A percentile compares a stretch with the other conserved stretches of the same genome.
phyloP scores from a whole-genome alignment of 2,888 invertebrate genomes.

The Drosophila dives region DNA sequence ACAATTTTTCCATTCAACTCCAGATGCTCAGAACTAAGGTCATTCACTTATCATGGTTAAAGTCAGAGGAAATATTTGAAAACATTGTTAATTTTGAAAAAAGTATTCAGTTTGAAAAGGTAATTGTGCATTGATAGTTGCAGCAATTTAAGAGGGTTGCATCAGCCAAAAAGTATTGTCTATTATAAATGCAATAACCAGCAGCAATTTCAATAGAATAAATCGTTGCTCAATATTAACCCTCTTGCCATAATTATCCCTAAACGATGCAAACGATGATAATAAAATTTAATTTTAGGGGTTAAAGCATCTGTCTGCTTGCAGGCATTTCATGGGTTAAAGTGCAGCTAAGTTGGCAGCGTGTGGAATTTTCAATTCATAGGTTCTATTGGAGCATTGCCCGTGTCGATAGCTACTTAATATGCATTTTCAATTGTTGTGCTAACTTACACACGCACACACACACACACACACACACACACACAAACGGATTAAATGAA shows the following conservation, averaged over 20 bases:
- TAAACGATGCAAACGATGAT: slow-evolving; percentile 20
- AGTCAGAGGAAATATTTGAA: neutral
- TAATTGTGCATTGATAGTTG: neutral
- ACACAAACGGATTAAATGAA: slow-evolving; percentile 51
- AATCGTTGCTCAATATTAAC: slow-evolving; percentile 12
- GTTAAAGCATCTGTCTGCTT: slow-evolving; percentile 46
- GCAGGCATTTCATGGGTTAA: slow-evolving; percentile 37
- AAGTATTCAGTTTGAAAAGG: neutral
- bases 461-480: slow-evolving; percentile 9
- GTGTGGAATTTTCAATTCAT: slow-evolving; percentile 32
- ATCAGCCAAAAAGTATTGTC: neutral
- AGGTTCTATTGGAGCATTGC: slow-evolving; percentile 25
- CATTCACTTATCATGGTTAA: neutral
- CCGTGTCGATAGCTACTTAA: slow-evolving; percentile 60
- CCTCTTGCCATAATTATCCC: slow-evolving; percentile 29
- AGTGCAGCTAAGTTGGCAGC: slow-evolving; percentile 32
- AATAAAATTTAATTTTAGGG: slow-evolving; percentile 42
- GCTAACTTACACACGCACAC: slow-evolving; percentile 41
- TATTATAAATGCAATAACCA: neutral
- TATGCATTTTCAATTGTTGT: slow-evolving; percentile 73
- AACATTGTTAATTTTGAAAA: neutral
- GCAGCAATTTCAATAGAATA: slow-evolving; percentile 11
- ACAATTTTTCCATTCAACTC: neutral
- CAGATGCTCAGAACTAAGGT: neutral
- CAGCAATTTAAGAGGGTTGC: neutral